Evolutionary conservation across 1,140 invertebrate species (phyloP).

Genomic region (Cyclina sinensis): DNA sequence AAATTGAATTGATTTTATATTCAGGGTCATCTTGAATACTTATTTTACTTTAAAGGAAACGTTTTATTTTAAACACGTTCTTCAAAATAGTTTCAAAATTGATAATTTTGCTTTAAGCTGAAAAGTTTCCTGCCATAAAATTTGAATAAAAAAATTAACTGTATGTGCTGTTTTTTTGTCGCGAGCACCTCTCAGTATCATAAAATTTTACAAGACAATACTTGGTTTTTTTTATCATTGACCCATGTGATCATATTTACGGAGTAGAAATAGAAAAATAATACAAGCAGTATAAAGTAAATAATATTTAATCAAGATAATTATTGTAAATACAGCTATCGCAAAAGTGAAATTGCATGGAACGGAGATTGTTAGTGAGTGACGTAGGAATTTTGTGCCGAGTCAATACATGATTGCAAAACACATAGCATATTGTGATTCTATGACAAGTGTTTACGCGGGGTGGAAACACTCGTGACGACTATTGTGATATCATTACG

Average conservation of each 20-base stretch:
- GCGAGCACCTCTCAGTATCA: too few species aligned
- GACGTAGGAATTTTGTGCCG: neutral
- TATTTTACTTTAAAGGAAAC: too few species aligned
- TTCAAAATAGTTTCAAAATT: too few species aligned
- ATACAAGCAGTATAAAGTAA: neutral
- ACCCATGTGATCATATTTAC: neutral
- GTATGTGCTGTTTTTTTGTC: too few species aligned
- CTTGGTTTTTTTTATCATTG: too few species aligned
- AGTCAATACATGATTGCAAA: neutral
- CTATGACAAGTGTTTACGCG: neutral
- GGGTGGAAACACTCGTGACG: neutral
- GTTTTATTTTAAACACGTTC: too few species aligned
- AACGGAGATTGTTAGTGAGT: neutral
- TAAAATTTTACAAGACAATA: too few species aligned
- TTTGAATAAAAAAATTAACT: too few species aligned
- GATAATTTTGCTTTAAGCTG: too few species aligned
- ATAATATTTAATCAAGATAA: constrained; percentile 10
- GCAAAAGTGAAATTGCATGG: neutral
- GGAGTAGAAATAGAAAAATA: neutral
- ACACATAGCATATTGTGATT: neutral
- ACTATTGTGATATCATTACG: neutral
- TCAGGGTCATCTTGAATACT: too few species aligned
- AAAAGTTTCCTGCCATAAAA: too few species aligned
- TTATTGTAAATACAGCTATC: constrained; percentile 3
- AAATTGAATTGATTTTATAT: too few species aligned